Evolutionary conservation across 2,113 vertebrate genomes (phyloP).

Genomic region (Amphiprion ocellaris): DNA sequence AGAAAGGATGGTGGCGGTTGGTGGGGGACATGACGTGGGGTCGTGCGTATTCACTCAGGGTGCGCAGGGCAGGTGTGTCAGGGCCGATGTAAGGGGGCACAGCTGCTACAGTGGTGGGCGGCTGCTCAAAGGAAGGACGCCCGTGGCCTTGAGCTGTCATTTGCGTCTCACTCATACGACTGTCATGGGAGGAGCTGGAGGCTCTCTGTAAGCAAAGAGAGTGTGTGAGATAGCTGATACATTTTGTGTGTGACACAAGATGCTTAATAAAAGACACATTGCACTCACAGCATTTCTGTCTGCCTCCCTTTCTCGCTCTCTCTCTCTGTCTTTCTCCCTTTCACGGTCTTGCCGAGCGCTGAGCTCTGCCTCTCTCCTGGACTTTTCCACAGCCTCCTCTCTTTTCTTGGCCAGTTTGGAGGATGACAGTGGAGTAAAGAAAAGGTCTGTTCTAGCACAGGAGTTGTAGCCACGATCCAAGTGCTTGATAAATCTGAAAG

Average conservation of each 20-base stretch:
- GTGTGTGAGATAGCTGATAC: not conserved
- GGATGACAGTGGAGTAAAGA: slow-evolving; percentile 94
- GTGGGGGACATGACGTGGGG: slow-evolving; percentile 98
- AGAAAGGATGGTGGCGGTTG: slow-evolving; percentile 97
- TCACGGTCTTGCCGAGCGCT: slow-evolving; percentile 94
- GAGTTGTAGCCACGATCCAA: slow-evolving; percentile 97
- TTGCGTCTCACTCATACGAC: slow-evolving; percentile 90
- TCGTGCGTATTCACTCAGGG: slow-evolving; percentile 97
- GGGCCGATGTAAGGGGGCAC: slow-evolving; percentile 97
- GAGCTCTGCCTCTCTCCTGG: slow-evolving; percentile 93
- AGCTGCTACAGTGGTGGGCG: slow-evolving; percentile 93
- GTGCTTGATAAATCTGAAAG: slow-evolving; percentile 94
- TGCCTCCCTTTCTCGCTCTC: slow-evolving; percentile 91
- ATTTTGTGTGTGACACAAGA: not conserved
- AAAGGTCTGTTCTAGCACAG: slow-evolving; percentile 93
- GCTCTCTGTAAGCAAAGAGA: slow-evolving; percentile 84
- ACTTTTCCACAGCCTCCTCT: slow-evolving; percentile 93
- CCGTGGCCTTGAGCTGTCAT: slow-evolving; percentile 88
- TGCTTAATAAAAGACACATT: not conserved
- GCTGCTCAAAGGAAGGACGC: slow-evolving; percentile 92
- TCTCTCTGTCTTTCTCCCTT: slow-evolving; percentile 92
- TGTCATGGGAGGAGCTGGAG: slow-evolving; percentile 93
- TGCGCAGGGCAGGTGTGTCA: slow-evolving; percentile 95
- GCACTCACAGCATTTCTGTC: slow-evolving; percentile 90
- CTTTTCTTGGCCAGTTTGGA: slow-evolving; percentile 98